Conservation (phyloP, 2,888 invertebrate genomes). For the Apotomis turbidana region DNA sequence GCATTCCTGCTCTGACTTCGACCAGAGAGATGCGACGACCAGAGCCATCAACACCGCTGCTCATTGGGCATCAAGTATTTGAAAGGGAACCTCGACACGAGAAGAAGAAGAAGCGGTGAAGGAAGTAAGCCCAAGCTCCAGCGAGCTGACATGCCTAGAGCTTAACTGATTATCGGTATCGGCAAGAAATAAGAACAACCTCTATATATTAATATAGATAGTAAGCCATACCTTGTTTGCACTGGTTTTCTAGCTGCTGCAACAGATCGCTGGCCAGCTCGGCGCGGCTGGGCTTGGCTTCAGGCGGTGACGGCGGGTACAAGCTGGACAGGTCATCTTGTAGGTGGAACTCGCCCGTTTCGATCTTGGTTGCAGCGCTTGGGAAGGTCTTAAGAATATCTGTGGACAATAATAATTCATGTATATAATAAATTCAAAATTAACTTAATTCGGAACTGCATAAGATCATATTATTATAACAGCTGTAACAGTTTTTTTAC, state of each 20-base stretch:
- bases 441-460: not conserved
- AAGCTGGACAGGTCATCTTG: slow-evolving; percentile 66
- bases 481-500: no score
- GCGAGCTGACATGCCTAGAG: no score
- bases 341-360: slow-evolving; percentile 57
- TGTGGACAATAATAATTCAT: slow-evolving; percentile 49
- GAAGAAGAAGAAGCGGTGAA: no score
- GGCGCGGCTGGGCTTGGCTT: slow-evolving; percentile 76
- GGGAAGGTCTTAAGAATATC: slow-evolving; percentile 77
- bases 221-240: slow-evolving; percentile 84
- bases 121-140: no score
- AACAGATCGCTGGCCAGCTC: slow-evolving; percentile 86
- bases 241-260: slow-evolving; percentile 87
- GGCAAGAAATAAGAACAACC: not conserved
- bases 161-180: no score
- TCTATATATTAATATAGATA: not conserved
- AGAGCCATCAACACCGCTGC: no score
- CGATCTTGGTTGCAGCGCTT: slow-evolving; percentile 70
- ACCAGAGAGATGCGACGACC: no score
- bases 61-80: no score
- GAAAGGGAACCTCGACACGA: no score
- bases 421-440: not conserved
- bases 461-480: not conserved
- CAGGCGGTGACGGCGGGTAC: slow-evolving; percentile 75
- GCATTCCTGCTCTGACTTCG: no score